A percentile compares a stretch with the other conserved stretches of the same genome.
Conservation (phyloP, 1,140 invertebrate species). For the Zaprionus tsacasi region DNA sequence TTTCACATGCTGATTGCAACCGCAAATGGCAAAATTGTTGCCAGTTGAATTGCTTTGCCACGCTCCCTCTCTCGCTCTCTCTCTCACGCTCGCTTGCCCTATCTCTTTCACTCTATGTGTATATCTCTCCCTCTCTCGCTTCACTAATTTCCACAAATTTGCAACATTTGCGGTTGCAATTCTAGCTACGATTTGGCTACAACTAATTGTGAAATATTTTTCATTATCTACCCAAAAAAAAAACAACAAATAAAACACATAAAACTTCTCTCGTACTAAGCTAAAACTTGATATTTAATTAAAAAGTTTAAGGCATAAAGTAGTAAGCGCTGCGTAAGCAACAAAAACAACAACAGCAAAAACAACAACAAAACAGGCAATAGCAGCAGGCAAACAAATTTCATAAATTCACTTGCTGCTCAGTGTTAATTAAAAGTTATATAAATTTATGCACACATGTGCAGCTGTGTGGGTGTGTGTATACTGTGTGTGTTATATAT, state of each 20-base stretch:
- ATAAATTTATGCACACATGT: conserved; percentile 5
- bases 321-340: conserved; percentile 8
- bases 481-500: neutral
- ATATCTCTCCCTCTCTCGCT: neutral
- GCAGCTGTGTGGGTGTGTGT: neutral
- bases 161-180: conserved; percentile 19
- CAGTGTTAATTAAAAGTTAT: conserved; percentile 52
- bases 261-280: neutral
- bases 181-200: conserved; percentile 22
- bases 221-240: conserved; percentile 36
- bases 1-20: conserved; percentile 29
- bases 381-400: conserved; percentile 23
- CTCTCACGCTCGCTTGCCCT: neutral
- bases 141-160: conserved; percentile 20
- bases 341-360: conserved; percentile 17
- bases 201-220: conserved; percentile 63
- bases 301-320: conserved; percentile 65
- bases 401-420: conserved; percentile 29
- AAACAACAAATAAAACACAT: conserved; percentile 24
- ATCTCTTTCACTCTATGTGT: neutral
- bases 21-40: conserved; percentile 48
- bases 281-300: conserved; percentile 69
- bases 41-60: neutral
- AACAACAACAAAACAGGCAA: conserved; percentile 15
- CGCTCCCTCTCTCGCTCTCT: neutral